A percentile compares a stretch with the other conserved stretches of the same genome.
Evolutionary conservation across 2,888 invertebrate species (phyloP).

Genomic region (Philonicus albiceps): DNA sequence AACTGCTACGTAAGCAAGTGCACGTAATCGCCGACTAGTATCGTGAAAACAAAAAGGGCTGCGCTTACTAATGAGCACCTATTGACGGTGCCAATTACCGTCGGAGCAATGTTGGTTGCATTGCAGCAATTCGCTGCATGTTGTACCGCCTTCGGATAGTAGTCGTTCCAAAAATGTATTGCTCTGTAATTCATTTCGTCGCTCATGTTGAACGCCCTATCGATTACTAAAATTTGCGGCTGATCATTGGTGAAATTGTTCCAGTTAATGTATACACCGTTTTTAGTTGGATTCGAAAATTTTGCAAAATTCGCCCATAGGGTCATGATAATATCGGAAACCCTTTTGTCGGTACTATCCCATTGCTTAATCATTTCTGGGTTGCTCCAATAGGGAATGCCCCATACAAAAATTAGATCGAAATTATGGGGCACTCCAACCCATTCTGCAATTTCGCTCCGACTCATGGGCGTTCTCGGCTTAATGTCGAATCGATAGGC

Average conservation of each 20-base stretch:
- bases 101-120: conserved; percentile 55
- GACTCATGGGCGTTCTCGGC: conserved; percentile 71
- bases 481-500: conserved; percentile 80
- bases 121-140: conserved; percentile 81
- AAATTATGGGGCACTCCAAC: conserved; percentile 82
- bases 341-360: conserved; percentile 80
- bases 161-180: conserved; percentile 84
- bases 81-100: background rate
- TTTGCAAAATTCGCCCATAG: conserved; percentile 83
- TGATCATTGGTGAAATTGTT: conserved; percentile 72
- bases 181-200: conserved; percentile 78
- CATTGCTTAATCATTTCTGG: conserved; percentile 71
- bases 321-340: conserved; percentile 81
- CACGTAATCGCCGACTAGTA: background rate
- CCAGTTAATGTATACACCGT: conserved; percentile 79
- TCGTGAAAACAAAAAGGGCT: background rate
- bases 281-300: conserved; percentile 74
- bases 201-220: conserved; percentile 80
- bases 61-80: background rate
- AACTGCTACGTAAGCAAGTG: background rate
- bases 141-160: conserved; percentile 78
- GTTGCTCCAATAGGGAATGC: conserved; percentile 76
- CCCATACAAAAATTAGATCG: conserved; percentile 83
- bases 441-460: conserved; percentile 75
- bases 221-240: conserved; percentile 77